Evolutionary conservation across 2,888 invertebrate genomes (phyloP), one percentile per base, ranked within the genome.

Genomic region (Diogma glabrata): DNA sequence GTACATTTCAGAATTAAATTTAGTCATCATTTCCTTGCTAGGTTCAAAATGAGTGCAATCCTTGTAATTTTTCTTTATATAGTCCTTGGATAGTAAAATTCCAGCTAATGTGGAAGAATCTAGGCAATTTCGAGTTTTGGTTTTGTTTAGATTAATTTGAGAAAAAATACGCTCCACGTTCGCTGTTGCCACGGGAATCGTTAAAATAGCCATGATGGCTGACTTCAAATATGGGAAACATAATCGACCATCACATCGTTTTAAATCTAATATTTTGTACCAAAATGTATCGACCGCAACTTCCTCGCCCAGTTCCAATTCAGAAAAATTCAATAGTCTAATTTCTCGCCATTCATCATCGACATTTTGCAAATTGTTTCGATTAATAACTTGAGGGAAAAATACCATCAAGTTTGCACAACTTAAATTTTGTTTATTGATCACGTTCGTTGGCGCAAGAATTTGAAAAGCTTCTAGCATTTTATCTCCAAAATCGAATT

Each of bases 401-500:
- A n/a, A n/a, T n/a, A n/a, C n/a, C n/a, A n/a, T n/a, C n/a, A n/a
- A n/a, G n/a, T n/a, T n/a, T n/a, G n/a, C n/a, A n/a, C n/a, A n/a
- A n/a, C n/a, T n/a, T n/a, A n/a, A n/a, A n/a, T n/a, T n/a, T 19
- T 17, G 10, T 40, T 40, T 40, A 10, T 19, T 40, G 9, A 40
- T 40, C 17, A 40, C 12, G 20, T 40, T 40, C 20, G 17, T 40
- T 19, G 40, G 38, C 9, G 17, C 38, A 9, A 38, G 8, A 10
- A 17, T 8, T 38, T 38, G 17, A 16, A 38, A 3, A 4, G 38
- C 17, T 17, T 38, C 10, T 38, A 38, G 19, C 14, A 14, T 17
- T 4, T 14, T 14, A 17, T 36, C 49, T 53, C 51, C 40, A 53
- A 38, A 9, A 53, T 9, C 16, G 20, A 33, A 33, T 33, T 33